These are phyloP conservation scores for Pararge aegeria DNA, from an alignment of 1,140 invertebrate species.

Conservation along the genomic window DNA sequence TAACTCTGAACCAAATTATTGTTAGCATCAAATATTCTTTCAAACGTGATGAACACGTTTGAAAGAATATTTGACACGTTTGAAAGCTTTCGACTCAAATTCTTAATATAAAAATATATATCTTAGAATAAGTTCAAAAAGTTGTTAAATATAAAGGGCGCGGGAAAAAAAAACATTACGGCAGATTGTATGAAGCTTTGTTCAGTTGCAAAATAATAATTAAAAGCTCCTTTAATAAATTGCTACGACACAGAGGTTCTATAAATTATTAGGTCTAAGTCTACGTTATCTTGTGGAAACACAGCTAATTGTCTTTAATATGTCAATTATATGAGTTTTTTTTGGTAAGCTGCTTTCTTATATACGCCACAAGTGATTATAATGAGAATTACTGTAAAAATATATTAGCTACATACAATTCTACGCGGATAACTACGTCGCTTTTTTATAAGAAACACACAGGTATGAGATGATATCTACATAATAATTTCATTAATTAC, in stretches of 20 bases:
- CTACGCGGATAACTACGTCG: constrained; percentile 16
- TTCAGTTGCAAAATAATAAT: not conserved
- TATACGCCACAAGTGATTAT: not conserved
- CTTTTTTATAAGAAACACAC: constrained; percentile 14
- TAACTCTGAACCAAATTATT: too few species aligned
- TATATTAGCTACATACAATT: constrained; percentile 19
- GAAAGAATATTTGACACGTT: too few species aligned
- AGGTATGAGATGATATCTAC: constrained; percentile 3
- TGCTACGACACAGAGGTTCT: not conserved
- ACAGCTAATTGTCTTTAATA: not conserved
- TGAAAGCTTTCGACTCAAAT: too few species aligned
- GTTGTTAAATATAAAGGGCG: not conserved
- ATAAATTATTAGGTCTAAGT: not conserved
- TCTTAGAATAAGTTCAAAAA: too few species aligned
- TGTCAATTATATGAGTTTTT: not conserved
- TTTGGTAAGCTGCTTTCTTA: not conserved
- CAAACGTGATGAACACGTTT: too few species aligned
- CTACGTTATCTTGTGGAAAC: not conserved
- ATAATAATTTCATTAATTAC: too few species aligned
- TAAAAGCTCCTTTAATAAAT: not conserved
- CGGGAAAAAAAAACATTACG: not conserved
- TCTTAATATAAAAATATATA: too few species aligned
- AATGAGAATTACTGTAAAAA: constrained; percentile 5
- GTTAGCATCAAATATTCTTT: too few species aligned
- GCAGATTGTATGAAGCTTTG: not conserved